Conservation (phyloP, 2,888 invertebrate species). For the Acrocyrtus sp. region DNA sequence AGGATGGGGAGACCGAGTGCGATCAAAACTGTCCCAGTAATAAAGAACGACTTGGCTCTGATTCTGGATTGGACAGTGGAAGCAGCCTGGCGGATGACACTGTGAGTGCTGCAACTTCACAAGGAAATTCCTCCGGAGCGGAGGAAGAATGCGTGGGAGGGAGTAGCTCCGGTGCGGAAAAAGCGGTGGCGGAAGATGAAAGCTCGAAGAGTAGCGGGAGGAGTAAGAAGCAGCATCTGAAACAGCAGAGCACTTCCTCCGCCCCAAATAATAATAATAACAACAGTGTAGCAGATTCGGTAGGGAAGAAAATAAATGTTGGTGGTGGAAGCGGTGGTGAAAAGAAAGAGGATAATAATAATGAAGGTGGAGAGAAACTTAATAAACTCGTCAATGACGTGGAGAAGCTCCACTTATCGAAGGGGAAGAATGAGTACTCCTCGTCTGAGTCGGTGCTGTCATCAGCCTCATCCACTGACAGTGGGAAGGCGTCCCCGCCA, state of each 20-base stretch:
- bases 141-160: constrained; percentile 34
- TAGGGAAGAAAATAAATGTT: no score
- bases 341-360: constrained; percentile 30
- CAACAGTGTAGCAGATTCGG: constrained; percentile 5
- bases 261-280: constrained; percentile 18
- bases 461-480: constrained; percentile 10
- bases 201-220: neutral
- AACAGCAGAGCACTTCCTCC: constrained; percentile 2
- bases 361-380: constrained; percentile 8
- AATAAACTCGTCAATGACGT: constrained; percentile 23
- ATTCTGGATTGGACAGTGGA: constrained; percentile 35
- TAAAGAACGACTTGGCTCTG: constrained; percentile 18
- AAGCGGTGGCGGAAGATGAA: no score
- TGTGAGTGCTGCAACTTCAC: constrained; percentile 25
- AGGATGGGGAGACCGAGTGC: constrained; percentile 16
- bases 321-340: no score
- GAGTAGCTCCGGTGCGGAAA: no score
- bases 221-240: constrained; percentile 19
- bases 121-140: constrained; percentile 32
- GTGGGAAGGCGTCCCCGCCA: constrained; percentile 9
- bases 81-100: constrained; percentile 32
- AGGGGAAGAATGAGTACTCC: constrained; percentile 34
- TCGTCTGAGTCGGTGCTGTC: constrained; percentile 37
- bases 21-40: neutral
- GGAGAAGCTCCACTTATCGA: constrained; percentile 32